Percentiles rank a stretch among this genome's conserved stretches.
These are phyloP conservation scores for Spodoptera littoralis DNA, from an alignment of 2,888 invertebrate genomes.

Conservation along the genomic window DNA sequence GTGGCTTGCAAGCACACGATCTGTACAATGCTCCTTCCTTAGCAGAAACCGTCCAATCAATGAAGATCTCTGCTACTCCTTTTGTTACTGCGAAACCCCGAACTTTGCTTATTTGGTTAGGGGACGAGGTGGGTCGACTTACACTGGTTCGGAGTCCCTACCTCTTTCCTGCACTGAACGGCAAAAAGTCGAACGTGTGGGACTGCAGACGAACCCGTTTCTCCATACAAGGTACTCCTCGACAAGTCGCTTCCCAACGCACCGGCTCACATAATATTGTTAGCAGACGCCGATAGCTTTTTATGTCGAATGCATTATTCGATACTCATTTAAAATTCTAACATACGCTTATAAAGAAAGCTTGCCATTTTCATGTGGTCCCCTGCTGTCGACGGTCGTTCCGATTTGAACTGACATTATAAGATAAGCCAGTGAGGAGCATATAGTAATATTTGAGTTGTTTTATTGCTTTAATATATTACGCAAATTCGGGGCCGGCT, in stretches of 20 bases:
- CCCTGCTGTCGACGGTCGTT: slow-evolving; percentile 83
- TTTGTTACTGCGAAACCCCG: slow-evolving; percentile 60
- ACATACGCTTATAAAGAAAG: slow-evolving; percentile 87
- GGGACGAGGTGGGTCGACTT: slow-evolving; percentile 68
- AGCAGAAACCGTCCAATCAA: slow-evolving; percentile 67
- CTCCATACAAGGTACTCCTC: slow-evolving; percentile 85
- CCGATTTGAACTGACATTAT: slow-evolving; percentile 50
- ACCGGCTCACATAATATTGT: slow-evolving; percentile 88
- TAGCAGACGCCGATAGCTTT: slow-evolving; percentile 87
- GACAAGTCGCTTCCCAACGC: slow-evolving; percentile 85
- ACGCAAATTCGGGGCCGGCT: slow-evolving; percentile 86
- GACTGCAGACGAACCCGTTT: slow-evolving; percentile 87
- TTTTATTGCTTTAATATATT: slow-evolving; percentile 81
- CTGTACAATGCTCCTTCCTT: slow-evolving; percentile 82
- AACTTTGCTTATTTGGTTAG: slow-evolving; percentile 50
- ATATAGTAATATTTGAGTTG: slow-evolving; percentile 57
- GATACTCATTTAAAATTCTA: slow-evolving; percentile 89
- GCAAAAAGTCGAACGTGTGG: slow-evolving; percentile 88
- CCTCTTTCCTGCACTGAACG: slow-evolving; percentile 81
- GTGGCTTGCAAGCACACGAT: slow-evolving; percentile 80
- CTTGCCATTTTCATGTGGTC: slow-evolving; percentile 84
- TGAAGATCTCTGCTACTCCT: slow-evolving; percentile 66
- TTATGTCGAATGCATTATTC: slow-evolving; percentile 89
- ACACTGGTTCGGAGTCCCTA: slow-evolving; percentile 73
- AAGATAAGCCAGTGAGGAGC: slow-evolving; percentile 45